Evolutionary conservation across 2,113 vertebrate genomes (phyloP).

Genomic region (Ranitomeya variabilis): DNA sequence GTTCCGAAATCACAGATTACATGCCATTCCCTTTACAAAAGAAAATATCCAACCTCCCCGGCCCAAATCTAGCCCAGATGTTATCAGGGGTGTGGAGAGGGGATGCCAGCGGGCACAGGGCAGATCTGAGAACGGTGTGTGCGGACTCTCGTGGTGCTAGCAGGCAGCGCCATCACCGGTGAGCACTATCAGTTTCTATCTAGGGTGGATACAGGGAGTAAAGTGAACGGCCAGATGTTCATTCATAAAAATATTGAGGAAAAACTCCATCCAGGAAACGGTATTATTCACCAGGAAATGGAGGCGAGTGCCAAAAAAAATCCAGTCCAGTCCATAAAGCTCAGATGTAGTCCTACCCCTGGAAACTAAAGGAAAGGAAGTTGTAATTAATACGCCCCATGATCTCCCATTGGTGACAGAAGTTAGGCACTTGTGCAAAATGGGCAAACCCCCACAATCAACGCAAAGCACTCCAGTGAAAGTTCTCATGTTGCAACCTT

Average conservation of each 20-base stretch:
- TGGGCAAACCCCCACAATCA: too few species aligned
- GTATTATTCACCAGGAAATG: constrained; percentile 8
- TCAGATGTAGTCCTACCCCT: background rate
- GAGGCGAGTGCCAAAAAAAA: background rate
- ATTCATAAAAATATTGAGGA: background rate
- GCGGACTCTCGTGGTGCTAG: background rate
- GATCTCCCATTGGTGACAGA: too few species aligned
- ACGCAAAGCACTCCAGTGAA: too few species aligned
- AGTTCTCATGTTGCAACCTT: too few species aligned
- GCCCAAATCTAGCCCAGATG: constrained; percentile 62
- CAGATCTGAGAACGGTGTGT: constrained; percentile 40
- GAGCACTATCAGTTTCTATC: background rate
- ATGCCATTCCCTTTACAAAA: constrained; percentile 55
- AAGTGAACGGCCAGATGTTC: background rate
- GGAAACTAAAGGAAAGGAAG: background rate
- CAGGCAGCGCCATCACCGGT: background rate
- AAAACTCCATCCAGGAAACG: background rate
- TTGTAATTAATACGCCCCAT: background rate
- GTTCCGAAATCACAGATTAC: constrained; percentile 55
- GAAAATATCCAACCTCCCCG: constrained; percentile 26
- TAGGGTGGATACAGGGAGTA: background rate
- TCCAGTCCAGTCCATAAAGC: background rate
- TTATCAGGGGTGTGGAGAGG: constrained; percentile 44
- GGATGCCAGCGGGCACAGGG: constrained; percentile 42
- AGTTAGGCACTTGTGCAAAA: too few species aligned